Evolutionary conservation across 1,140 invertebrate species (phyloP), one percentile per base, ranked within the genome.

Genomic region (Medauroidea extradentata): DNA sequence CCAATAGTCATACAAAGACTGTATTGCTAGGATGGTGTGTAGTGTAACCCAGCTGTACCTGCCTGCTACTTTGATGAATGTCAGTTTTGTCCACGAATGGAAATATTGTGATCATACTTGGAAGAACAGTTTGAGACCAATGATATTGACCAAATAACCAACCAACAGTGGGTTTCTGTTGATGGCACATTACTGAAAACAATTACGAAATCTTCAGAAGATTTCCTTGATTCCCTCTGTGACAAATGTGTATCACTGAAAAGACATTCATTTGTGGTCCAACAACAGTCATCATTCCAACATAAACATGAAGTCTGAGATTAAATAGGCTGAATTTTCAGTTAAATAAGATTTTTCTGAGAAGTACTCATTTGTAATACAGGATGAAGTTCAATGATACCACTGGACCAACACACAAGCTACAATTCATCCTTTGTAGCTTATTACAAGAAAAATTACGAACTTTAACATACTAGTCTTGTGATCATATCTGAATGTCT

Each of bases 401-500:
- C 66, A 71, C 46, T 71, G 64, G 60, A 53, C 38, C 8, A 71
- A 67, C 44, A 21, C 24, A 1, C 67, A 69, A 46, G 53, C 54
- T 14, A 71, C 67, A 3, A 39, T 71, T 18, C 67, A 71, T 63
- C 67, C 66, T 2, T n/a, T n/a, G n/a, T n/a, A n/a, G n/a, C n/a
- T n/a, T n/a, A n/a, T n/a, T 65, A 69, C 61, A 59, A 64, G 2
- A 25, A 61, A 7, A 29, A 43, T 57, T 24, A 42, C 58, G 39
- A 51, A 52, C 27, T 61, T 34, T 27, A 57, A 23, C 34, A 48
- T 25, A 46, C 56, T 11, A 57, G 23, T 2, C 59, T 25, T 29
- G 24, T 53, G 41, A 50, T 68, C 16, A 55, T 66, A 13, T 44
- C 39, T 27, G 67, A 68, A 24, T 43, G 53, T 27, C 21, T 62